Evolutionary conservation across 1,140 invertebrate species (phyloP), one percentile per base, ranked within the genome.

Genomic region (Magallana angulata): DNA sequence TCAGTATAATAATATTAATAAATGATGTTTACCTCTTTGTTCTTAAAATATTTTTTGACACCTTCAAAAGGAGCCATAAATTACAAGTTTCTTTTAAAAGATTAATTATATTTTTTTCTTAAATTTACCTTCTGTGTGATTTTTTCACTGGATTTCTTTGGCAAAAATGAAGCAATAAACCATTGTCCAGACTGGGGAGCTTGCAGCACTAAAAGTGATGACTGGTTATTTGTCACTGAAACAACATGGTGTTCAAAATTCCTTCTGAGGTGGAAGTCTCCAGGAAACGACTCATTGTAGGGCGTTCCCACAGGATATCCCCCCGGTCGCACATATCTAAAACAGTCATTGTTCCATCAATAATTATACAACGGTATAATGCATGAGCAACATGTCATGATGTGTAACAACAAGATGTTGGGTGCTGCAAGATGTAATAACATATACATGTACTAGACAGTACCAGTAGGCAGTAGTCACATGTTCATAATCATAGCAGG

Each of bases 251-350:
- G 85, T 48, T 83, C 48, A 2, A 85, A 57, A 9, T n/a, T 59
- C 9, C 59, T 57, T 76, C 81, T 64, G 18, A 87, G 71, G 36
- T 87, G 59, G 30, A 89, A 89, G 68, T 85, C 62, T 12, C 62
- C 88, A 24, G 88, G 88, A 81, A 85, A 89, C 36, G 88, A 84
- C 62, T 86, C 88, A 85, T 89, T 89, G 59, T 89, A 89, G 57
- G 88, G 88, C n/a, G 64, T 85, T 48, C 71, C 83, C 7, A 89
- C 16, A 24, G 88, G 88, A 82, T 87, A 87, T 48, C 88, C 71
- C 5, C 88, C 88, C 48, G 86, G 88, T 30, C 68, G 85, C 3
- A 87, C 56, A 81, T 89, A 89, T 68, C 88, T 89, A 82, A 64
- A 76, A 57, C 81, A 82, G 4, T 14, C 18, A 64, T 64, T 7